These are phyloP conservation scores for Ligdia adustata DNA, from an alignment of 2,888 invertebrate genomes.

Conservation along the genomic window DNA sequence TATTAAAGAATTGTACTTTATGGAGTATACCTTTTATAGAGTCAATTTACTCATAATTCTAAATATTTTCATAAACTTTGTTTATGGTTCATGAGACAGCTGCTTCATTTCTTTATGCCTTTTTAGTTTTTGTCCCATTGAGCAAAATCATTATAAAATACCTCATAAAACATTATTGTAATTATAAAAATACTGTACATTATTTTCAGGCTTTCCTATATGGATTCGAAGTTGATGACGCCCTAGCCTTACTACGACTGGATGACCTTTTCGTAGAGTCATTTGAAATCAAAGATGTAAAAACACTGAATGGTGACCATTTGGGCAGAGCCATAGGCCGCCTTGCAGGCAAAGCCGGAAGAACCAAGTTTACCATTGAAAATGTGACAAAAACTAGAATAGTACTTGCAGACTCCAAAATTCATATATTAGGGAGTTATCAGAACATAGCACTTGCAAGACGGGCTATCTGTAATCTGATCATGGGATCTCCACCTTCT, in stretches of 20 bases:
- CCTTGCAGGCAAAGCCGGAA: slow-evolving; percentile 97
- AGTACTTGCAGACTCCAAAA: slow-evolving; percentile 97
- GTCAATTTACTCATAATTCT: no score
- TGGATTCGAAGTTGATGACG: slow-evolving; percentile 99
- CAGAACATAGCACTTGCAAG: slow-evolving; percentile 98
- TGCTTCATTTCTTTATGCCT: no score
- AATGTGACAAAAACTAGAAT: slow-evolving; percentile 99
- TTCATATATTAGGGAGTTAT: slow-evolving; percentile 98
- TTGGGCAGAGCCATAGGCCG: slow-evolving; percentile 98
- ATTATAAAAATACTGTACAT: no score
- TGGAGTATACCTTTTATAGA: no score
- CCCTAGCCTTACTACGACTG: slow-evolving; percentile 95
- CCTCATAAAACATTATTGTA: no score
- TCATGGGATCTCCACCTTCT: slow-evolving; percentile 98
- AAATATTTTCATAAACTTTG: no score
- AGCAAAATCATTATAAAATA: no score
- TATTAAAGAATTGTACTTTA: no score
- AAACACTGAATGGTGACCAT: slow-evolving; percentile 97
- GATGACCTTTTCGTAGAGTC: slow-evolving; percentile 99
- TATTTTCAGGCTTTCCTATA: slow-evolving; percentile 93
- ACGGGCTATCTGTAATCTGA: slow-evolving; percentile 97
- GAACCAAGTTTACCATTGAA: slow-evolving; percentile 99
- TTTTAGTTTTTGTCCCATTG: no score
- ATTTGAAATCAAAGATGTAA: slow-evolving; percentile 98
- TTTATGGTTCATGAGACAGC: no score